Evolutionary conservation across 2,113 vertebrate genomes (phyloP), one percentile per base, ranked within the genome.

Genomic region (Trematomus loennbergii): DNA sequence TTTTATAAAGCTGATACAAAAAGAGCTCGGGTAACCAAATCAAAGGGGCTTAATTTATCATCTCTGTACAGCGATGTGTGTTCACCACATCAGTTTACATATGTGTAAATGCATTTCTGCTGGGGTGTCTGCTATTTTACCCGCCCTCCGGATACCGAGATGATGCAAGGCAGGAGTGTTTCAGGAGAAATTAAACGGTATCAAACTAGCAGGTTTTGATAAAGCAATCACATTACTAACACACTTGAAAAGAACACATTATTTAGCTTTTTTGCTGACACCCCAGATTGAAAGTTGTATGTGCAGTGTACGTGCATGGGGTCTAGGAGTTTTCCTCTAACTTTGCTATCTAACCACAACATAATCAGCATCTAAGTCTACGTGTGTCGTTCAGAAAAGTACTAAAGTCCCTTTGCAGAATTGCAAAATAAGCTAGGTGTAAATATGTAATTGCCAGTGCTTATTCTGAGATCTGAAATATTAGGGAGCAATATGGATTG

Each of bases 381-480:
- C 63, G 58, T 67, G 77, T 79, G 70, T 72, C 61, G 83, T 76
- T 86, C 85, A 90, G 63, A 70, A 85, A 84, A 79, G 84, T 85
- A 66, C 90, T 70, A 87, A 87, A 87, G 85, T 89, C 84, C 90
- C 88, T 8, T 64, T 87, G 91, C 91, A 82, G 91, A 94, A 93
- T 93, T 94, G 93, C 92, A 94, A 93, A 95, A 94, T 89, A 93
- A 92, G 92, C 88, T 90, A 86, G 86, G 89, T 94, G 93, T 95
- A 94, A 95, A 95, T 94, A 93, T 92, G 92, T 94, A 94, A 95
- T 95, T 95, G 93, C 92, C 85, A 54, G 85, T 87, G 91, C 92
- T 96, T 94, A 94, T 95, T 95, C 92, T 81, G 87, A 91, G 91
- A 92, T 93, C 87, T 92, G 91, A 92, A 94, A 94, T 94, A 94